These are phyloP conservation scores for Fundulus diaphanus DNA, from an alignment of 2,797 vertebrate genomes.

Conservation along the genomic window DNA sequence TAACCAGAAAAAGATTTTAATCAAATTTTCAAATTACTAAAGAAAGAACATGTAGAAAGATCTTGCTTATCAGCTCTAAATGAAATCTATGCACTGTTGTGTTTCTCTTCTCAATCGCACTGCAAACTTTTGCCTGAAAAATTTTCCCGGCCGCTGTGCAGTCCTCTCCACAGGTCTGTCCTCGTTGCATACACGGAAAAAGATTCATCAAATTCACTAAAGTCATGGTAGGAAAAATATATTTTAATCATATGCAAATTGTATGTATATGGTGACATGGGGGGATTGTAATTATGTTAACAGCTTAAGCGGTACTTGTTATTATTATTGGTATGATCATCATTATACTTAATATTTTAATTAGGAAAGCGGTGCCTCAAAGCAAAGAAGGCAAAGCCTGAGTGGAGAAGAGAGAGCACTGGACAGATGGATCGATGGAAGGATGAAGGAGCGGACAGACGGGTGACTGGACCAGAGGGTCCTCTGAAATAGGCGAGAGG, in stretches of 20 bases:
- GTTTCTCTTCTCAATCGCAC: conserved; percentile 10
- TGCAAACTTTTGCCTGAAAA: conserved; percentile 33
- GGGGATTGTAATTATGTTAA: conserved; percentile 83
- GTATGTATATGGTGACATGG: conserved; percentile 76
- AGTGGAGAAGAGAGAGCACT: conserved; percentile 51
- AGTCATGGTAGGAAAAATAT: conserved; percentile 62
- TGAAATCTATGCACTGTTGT: conserved; percentile 14
- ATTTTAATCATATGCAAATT: conserved; percentile 81
- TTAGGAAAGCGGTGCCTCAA: conserved; percentile 70
- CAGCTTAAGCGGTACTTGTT: conserved; percentile 82
- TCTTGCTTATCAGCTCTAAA: background rate
- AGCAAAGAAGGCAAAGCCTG: conserved; percentile 59
- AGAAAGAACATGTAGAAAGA: background rate
- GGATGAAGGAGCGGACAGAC: conserved; percentile 30
- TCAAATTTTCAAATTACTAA: conserved; percentile 10
- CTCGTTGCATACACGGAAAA: conserved; percentile 47
- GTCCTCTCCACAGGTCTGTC: conserved; percentile 39
- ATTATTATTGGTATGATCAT: conserved; percentile 76
- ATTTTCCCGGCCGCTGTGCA: conserved; percentile 44
- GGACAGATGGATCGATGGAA: conserved; percentile 32
- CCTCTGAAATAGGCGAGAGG: conserved; percentile 25
- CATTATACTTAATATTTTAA: conserved; percentile 82
- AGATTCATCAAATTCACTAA: conserved; percentile 52
- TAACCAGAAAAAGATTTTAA: conserved; percentile 9
- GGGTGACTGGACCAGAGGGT: conserved; percentile 30